Evolutionary conservation across 2,888 invertebrate species (phyloP).

Genomic region (Platerodrilus igneus): DNA sequence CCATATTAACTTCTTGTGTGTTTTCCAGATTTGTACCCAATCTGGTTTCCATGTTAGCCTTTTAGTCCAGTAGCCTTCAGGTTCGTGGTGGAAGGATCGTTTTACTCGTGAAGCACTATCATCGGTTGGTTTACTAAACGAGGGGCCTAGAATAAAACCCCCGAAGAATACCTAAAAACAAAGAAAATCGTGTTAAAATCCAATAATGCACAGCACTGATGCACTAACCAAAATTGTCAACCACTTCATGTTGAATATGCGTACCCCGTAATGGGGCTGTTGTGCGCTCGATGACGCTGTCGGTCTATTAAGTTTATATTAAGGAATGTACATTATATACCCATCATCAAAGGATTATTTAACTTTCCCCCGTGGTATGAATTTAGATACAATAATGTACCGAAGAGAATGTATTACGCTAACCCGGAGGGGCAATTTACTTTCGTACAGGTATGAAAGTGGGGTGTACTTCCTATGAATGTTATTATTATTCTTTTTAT

Average conservation of each 20-base stretch:
- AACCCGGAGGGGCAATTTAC: constrained; percentile 16
- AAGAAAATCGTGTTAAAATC: not conserved
- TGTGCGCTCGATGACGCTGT: constrained; percentile 39
- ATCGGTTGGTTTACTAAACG: constrained; percentile 6
- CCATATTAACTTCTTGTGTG: constrained; percentile 68
- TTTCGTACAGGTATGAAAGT: constrained; percentile 14
- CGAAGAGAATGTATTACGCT: constrained; percentile 12
- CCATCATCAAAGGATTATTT: constrained; percentile 34
- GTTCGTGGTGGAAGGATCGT: constrained; percentile 57
- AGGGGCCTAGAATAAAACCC: constrained; percentile 6
- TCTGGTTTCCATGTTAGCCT: constrained; percentile 80
- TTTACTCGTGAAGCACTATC: constrained; percentile 53
- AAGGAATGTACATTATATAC: constrained; percentile 40
- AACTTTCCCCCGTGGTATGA: constrained; percentile 36
- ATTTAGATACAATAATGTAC: constrained; percentile 11
- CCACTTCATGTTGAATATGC: constrained; percentile 44
- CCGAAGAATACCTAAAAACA: constrained; percentile 4
- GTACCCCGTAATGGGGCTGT: constrained; percentile 33
- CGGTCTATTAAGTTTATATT: constrained; percentile 41
- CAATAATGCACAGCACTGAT: constrained; percentile 31
- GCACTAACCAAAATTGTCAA: constrained; percentile 48
- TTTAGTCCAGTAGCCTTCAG: constrained; percentile 74
- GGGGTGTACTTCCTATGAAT: constrained; percentile 15
- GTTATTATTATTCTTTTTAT: constrained; percentile 9
- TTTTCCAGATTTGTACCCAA: constrained; percentile 73